phyloP scores from a whole-genome alignment of 2,113 vertebrate species.

The Siniperca knerii region DNA sequence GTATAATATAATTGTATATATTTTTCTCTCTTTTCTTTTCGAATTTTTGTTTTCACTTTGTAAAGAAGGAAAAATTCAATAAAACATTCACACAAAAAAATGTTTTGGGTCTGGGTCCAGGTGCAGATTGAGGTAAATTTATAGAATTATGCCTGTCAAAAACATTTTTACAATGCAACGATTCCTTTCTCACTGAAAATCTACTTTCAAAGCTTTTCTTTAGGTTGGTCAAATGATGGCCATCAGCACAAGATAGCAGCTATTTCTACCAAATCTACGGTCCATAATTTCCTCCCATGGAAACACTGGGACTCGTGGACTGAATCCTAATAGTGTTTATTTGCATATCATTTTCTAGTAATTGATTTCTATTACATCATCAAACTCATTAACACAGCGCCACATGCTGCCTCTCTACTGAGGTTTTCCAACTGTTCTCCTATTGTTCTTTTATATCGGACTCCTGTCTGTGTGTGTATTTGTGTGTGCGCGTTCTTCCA shows the following conservation, averaged over 20 bases:
- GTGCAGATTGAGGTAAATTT: neutral
- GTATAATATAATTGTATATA: neutral
- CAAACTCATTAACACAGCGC: conserved; percentile 51
- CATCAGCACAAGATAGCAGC: neutral
- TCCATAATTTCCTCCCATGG: conserved; percentile 4
- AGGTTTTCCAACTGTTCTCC: conserved; percentile 25
- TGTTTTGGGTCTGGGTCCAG: neutral
- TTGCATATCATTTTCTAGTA: conserved; percentile 62
- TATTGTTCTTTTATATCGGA: conserved; percentile 12
- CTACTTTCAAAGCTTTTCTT: neutral
- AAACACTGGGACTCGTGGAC: conserved; percentile 14
- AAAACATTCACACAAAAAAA: neutral
- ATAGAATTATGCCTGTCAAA: neutral
- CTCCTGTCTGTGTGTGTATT: conserved; percentile 1
- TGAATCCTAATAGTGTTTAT: conserved; percentile 49
- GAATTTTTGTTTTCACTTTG: neutral
- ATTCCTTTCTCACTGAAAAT: neutral
- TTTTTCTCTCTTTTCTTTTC: neutral
- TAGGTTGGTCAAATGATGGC: neutral
- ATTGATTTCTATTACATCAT: conserved; percentile 64
- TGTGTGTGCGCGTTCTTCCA: conserved; percentile 16
- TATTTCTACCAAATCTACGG: neutral
- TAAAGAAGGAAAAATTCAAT: neutral
- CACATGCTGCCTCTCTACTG: conserved; percentile 39
- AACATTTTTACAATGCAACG: neutral